Conservation (phyloP, 1,140 invertebrate genomes). For the Rhyzopertha dominica region DNA sequence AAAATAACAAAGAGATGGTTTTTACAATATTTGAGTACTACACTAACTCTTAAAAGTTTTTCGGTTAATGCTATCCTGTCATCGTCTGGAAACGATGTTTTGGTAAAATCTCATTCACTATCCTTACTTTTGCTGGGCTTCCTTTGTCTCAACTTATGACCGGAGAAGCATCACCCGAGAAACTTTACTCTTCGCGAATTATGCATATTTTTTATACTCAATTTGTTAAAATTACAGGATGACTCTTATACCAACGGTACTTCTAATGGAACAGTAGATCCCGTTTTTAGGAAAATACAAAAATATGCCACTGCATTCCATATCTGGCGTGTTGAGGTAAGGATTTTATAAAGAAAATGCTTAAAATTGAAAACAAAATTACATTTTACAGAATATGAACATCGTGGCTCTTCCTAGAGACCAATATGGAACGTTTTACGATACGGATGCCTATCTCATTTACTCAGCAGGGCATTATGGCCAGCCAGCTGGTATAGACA, state of each 20-base stretch:
- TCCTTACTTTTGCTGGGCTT: too few species aligned
- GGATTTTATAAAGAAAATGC: slow-evolving; percentile 18
- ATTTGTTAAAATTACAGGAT: slow-evolving; percentile 29
- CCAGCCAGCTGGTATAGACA: slow-evolving; percentile 58
- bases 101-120: too few species aligned
- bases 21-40: too few species aligned
- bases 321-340: slow-evolving; percentile 77
- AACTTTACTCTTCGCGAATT: too few species aligned
- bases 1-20: too few species aligned
- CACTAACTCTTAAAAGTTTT: too few species aligned
- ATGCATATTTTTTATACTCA: slow-evolving; percentile 3
- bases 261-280: slow-evolving; percentile 46
- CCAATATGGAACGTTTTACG: slow-evolving; percentile 80
- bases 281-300: slow-evolving; percentile 67
- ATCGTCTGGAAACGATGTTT: too few species aligned
- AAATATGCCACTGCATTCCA: slow-evolving; percentile 68
- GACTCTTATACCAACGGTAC: slow-evolving; percentile 31
- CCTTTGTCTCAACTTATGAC: not conserved
- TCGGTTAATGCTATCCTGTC: too few species aligned
- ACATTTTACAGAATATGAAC: slow-evolving; percentile 62
- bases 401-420: slow-evolving; percentile 68
- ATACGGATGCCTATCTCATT: slow-evolving; percentile 81
- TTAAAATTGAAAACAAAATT: not conserved
- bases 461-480: slow-evolving; percentile 69
- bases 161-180: not conserved